Percentiles rank a stretch among this genome's conserved stretches.
phyloP scores from a whole-genome alignment of 1,140 invertebrate species.

The Cotesia glomerata region DNA sequence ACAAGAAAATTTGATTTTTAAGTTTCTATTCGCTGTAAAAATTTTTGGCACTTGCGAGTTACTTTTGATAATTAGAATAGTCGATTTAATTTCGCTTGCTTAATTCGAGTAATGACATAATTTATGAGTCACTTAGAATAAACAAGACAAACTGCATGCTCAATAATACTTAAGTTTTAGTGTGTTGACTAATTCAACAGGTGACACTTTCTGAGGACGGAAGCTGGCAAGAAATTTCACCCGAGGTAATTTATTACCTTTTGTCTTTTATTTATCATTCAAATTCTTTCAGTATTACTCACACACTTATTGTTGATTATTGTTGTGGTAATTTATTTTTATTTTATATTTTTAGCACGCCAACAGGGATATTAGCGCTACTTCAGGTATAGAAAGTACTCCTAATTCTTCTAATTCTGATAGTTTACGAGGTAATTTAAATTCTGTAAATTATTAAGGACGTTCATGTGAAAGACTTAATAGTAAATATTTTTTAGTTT shows the following conservation, averaged over 20 bases:
- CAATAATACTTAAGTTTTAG: conserved; percentile 11
- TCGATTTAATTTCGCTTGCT: neutral
- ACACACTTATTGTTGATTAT: neutral
- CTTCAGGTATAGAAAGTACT: conserved; percentile 57
- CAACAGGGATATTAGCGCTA: conserved; percentile 47
- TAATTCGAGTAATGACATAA: neutral
- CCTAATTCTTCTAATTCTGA: conserved; percentile 60
- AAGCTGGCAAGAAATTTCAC: conserved; percentile 56
- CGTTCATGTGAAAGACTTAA: neutral
- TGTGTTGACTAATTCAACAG: conserved; percentile 41
- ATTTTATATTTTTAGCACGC: conserved; percentile 43
- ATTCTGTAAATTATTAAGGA: neutral
- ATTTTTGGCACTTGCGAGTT: neutral
- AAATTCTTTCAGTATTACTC: too few relatives aligned
- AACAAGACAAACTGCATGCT: conserved; percentile 3
- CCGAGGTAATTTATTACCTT: conserved; percentile 40
- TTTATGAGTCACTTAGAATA: neutral
- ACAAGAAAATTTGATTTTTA: neutral
- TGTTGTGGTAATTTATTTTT: neutral
- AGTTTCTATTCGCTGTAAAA: neutral
- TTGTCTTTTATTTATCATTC: neutral
- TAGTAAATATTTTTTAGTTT: too few relatives aligned
- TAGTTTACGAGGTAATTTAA: conserved; percentile 44
- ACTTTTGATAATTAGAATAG: too few relatives aligned
- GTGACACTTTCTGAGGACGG: conserved; percentile 49